Percentiles rank a stretch among this genome's conserved stretches.
Evolutionary conservation across 2,113 vertebrate genomes (phyloP).

Genomic region (Bettongia penicillata): DNA sequence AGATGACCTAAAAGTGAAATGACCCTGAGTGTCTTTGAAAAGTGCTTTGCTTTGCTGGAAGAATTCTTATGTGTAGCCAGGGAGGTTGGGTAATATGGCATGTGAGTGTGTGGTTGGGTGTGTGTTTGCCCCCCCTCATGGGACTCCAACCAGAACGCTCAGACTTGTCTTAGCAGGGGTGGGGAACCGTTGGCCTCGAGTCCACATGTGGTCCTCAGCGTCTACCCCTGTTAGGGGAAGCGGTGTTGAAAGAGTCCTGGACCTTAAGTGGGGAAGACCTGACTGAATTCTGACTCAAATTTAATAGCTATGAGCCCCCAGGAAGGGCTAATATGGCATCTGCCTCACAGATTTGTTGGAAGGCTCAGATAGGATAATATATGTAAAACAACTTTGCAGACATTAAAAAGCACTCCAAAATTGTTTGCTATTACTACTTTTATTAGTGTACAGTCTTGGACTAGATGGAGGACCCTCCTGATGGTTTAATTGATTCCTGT

Average conservation of each 20-base stretch:
- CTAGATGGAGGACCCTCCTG: not conserved
- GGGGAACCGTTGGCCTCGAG: fast-evolving
- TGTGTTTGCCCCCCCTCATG: not conserved
- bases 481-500: not conserved
- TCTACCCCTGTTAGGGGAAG: too few relatives aligned
- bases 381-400: not conserved
- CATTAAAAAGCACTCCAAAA: not conserved
- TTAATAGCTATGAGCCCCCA: not conserved
- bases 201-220: too few relatives aligned
- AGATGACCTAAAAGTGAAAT: not conserved
- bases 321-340: not conserved
- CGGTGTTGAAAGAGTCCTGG: too few relatives aligned
- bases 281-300: not conserved
- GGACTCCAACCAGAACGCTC: not conserved
- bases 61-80: not conserved
- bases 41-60: not conserved
- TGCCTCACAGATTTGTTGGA: not conserved
- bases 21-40: not conserved
- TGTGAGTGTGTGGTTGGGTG: not conserved
- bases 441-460: not conserved
- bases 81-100: not conserved
- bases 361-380: not conserved
- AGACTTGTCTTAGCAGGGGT: not conserved
- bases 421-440: not conserved
- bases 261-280: too few relatives aligned